These are phyloP conservation scores for Lepus timidus DNA, from an alignment of 2,113 vertebrate genomes.

Conservation along the genomic window DNA sequence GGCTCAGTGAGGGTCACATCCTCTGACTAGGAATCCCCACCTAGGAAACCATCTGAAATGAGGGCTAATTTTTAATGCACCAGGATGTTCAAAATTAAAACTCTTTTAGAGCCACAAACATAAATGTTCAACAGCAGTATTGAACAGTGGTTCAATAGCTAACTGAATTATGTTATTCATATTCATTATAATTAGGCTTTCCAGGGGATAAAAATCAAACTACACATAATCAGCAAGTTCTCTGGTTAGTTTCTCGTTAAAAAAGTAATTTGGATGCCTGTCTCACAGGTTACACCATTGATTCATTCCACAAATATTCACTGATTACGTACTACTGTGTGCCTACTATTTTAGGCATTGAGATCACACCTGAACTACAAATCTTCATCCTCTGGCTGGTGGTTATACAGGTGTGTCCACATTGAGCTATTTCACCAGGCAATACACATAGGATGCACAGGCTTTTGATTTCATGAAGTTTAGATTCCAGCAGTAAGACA, in stretches of 20 bases:
- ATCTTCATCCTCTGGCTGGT: not conserved
- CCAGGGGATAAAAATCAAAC: not conserved
- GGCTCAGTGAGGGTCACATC: not conserved
- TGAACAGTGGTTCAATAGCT: not conserved
- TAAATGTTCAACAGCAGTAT: not conserved
- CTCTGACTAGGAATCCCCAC: not conserved
- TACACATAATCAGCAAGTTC: slow-evolving; percentile 19
- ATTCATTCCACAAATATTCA: not conserved
- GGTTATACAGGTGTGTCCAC: not conserved
- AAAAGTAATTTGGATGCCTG: not conserved
- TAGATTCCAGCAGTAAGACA: not conserved
- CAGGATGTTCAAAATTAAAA: not conserved
- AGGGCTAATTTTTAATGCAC: slow-evolving; percentile 38
- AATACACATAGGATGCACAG: not conserved
- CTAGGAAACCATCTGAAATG: not conserved
- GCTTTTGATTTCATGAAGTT: not conserved
- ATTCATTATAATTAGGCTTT: not conserved
- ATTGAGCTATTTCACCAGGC: not conserved
- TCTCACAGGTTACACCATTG: not conserved
- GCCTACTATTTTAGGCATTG: not conserved
- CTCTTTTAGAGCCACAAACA: not conserved
- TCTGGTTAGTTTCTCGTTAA: not conserved
- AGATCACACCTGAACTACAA: not conserved
- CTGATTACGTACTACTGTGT: not conserved
- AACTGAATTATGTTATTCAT: not conserved